A percentile compares a stretch with the other conserved stretches of the same genome.
phyloP scores from a whole-genome alignment of 2,888 invertebrate genomes.

The Archips crataeganus region DNA sequence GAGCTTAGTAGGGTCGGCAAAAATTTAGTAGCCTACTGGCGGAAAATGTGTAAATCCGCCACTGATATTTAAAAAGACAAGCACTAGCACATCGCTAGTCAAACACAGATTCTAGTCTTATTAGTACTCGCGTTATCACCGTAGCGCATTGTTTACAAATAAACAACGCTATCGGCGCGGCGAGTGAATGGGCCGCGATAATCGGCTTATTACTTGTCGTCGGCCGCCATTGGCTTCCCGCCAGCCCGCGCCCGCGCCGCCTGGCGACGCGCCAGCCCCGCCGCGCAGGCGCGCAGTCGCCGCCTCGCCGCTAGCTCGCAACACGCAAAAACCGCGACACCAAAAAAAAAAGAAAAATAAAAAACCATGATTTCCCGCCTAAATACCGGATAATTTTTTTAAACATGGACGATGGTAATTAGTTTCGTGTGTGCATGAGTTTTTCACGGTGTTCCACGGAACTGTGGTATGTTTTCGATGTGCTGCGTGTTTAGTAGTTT shows the following conservation, averaged over 20 bases:
- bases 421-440: slow-evolving; percentile 60
- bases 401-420: slow-evolving; percentile 72
- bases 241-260: slow-evolving; percentile 60
- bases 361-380: slow-evolving; percentile 70
- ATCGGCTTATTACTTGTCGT: slow-evolving; percentile 49
- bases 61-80: too few relatives aligned
- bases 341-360: slow-evolving; percentile 51
- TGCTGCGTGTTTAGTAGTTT: slow-evolving; percentile 59
- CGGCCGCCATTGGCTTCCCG: slow-evolving; percentile 57
- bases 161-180: slow-evolving; percentile 67
- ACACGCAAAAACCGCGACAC: slow-evolving; percentile 43
- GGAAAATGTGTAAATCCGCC: too few relatives aligned
- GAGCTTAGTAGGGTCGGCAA: too few relatives aligned
- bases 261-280: slow-evolving; percentile 10
- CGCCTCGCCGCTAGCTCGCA: slow-evolving; percentile 23
- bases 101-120: background rate
- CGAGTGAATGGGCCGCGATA: slow-evolving; percentile 58
- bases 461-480: slow-evolving; percentile 40
- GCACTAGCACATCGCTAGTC: background rate
- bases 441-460: slow-evolving; percentile 51
- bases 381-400: slow-evolving; percentile 60
- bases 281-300: slow-evolving; percentile 59
- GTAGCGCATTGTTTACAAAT: slow-evolving; percentile 77
- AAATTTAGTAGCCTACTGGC: too few relatives aligned
- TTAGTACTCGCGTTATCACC: slow-evolving; percentile 54